A percentile compares a stretch with the other conserved stretches of the same genome.
Conservation (phyloP, 2,888 invertebrate species). For the Pherbina coryleti region DNA sequence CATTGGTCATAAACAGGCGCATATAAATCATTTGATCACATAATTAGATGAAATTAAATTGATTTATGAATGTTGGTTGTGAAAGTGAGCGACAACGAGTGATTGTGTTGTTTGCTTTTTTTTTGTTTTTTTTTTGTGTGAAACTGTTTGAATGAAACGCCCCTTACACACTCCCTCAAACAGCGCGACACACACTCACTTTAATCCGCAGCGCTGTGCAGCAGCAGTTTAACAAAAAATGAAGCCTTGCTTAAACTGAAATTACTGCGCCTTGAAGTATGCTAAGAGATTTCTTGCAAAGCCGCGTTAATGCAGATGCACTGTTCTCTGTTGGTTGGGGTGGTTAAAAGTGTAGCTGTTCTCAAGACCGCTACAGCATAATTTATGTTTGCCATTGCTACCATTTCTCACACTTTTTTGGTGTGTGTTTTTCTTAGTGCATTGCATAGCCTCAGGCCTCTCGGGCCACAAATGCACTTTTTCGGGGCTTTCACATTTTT, state of each 20-base stretch:
- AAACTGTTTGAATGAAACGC: background rate
- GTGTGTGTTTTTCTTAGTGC: too few relatives aligned
- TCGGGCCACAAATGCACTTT: too few relatives aligned
- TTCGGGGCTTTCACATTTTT: too few relatives aligned
- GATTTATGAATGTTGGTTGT: constrained; percentile 44
- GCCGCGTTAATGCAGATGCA: background rate
- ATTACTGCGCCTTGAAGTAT: constrained; percentile 4
- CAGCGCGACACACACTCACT: background rate
- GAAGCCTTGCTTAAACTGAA: background rate
- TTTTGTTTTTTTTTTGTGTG: background rate
- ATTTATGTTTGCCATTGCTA: too few relatives aligned
- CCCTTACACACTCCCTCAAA: background rate
- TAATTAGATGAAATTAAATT: constrained; percentile 50
- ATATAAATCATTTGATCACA: constrained; percentile 46
- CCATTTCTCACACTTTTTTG: too few relatives aligned
- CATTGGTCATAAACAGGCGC: constrained; percentile 12
- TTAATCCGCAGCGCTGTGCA: background rate
- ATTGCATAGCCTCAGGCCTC: too few relatives aligned
- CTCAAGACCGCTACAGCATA: too few relatives aligned
- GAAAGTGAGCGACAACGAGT: background rate
- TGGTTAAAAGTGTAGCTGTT: too few relatives aligned
- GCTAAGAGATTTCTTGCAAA: background rate
- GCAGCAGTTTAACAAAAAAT: background rate
- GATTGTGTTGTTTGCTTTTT: background rate
- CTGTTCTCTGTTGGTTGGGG: background rate